Evolutionary conservation across 1,140 invertebrate genomes (phyloP).

Genomic region (Tachypleus tridentatus): DNA sequence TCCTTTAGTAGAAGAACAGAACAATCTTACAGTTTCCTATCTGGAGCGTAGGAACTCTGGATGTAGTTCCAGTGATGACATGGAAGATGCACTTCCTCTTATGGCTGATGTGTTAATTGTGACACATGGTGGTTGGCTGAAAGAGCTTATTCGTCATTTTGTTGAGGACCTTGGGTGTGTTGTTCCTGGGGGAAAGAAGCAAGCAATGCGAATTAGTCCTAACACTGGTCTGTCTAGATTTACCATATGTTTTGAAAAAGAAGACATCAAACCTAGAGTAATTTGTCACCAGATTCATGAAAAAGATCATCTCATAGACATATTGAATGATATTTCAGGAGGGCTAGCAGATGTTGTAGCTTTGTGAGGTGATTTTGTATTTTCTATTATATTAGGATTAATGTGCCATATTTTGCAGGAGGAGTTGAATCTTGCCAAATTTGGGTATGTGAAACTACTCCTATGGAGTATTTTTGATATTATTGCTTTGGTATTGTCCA

Average conservation of each 20-base stretch:
- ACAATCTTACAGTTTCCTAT: constrained; percentile 21
- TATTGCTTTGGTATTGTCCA: too few species aligned
- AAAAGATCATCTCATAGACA: constrained; percentile 20
- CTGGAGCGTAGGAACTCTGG: constrained; percentile 27
- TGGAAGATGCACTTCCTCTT: constrained; percentile 26
- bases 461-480: too few species aligned
- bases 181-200: constrained; percentile 30
- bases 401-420: too few species aligned
- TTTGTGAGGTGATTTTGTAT: too few species aligned
- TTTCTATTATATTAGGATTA: too few species aligned
- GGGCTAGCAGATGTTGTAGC: too few species aligned
- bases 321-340: too few species aligned
- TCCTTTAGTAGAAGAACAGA: constrained; percentile 22
- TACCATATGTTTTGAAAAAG: constrained; percentile 22
- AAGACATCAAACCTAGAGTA: constrained; percentile 24
- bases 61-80: constrained; percentile 32
- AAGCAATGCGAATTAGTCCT: constrained; percentile 30
- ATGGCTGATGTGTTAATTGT: constrained; percentile 32
- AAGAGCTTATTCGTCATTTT: constrained; percentile 32
- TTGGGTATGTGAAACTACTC: too few species aligned
- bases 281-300: constrained; percentile 28
- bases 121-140: constrained; percentile 33
- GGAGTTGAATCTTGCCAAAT: too few species aligned
- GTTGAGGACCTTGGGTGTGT: constrained; percentile 33
- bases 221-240: constrained; percentile 32